A percentile compares a stretch with the other conserved stretches of the same genome.
Conservation (phyloP, 2,797 vertebrate genomes). For the Lepus oiostolus region DNA sequence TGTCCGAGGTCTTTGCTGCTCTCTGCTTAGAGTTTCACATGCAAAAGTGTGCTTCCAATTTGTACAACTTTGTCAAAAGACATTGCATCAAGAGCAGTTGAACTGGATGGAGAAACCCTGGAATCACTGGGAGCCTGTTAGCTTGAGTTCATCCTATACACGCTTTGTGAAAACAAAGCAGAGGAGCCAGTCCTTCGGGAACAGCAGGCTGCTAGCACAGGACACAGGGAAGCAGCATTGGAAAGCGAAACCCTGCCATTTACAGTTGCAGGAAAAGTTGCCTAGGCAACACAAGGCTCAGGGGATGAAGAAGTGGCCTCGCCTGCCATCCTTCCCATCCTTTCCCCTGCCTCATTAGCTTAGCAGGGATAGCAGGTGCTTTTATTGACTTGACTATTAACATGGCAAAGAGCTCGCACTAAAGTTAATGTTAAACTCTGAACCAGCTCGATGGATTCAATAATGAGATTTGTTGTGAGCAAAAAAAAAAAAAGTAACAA, state of each 20-base stretch:
- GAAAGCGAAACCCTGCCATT: conserved; percentile 49
- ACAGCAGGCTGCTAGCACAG: not conserved
- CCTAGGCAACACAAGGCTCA: conserved; percentile 44
- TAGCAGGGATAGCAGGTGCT: conserved; percentile 52
- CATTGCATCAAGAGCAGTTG: not conserved
- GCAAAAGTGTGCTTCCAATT: conserved; percentile 37
- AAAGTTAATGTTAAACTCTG: conserved; percentile 58
- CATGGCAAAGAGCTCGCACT: conserved; percentile 25
- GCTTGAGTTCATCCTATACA: conserved; percentile 50
- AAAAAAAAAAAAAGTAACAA: not conserved
- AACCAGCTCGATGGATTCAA: not conserved
- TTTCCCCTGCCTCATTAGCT: conserved; percentile 47
- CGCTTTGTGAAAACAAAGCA: conserved; percentile 52
- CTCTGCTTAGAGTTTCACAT: conserved; percentile 9
- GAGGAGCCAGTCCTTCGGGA: not conserved
- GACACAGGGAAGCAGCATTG: not conserved
- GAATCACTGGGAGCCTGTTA: not conserved
- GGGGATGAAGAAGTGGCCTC: conserved; percentile 8
- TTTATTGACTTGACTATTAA: conserved; percentile 49
- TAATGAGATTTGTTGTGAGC: conserved; percentile 19
- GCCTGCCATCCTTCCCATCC: conserved; percentile 14
- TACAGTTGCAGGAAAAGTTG: conserved; percentile 41
- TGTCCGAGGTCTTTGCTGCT: not conserved
- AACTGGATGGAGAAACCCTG: conserved; percentile 55
- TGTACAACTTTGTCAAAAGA: conserved; percentile 37